A percentile compares a stretch with the other conserved stretches of the same genome.
phyloP scores from a whole-genome alignment of 53 echinoderm and acorn worm genomes.

The Holothuria scabra region DNA sequence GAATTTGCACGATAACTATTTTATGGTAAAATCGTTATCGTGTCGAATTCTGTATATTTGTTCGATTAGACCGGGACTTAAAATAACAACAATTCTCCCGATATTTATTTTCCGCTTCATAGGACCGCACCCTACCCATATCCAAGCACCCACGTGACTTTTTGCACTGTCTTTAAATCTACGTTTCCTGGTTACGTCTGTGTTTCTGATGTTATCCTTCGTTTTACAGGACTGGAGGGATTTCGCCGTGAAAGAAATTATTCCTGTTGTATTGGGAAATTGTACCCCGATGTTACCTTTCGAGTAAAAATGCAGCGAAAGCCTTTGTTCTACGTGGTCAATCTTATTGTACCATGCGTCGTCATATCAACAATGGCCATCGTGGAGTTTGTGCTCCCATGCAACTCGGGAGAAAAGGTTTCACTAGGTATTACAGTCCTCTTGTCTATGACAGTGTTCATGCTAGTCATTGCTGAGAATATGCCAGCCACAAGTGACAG shows the following conservation, averaged over 20 bases:
- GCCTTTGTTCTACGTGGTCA: slow-evolving; percentile 95
- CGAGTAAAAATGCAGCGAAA: slow-evolving; percentile 77
- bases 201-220: too few relatives aligned
- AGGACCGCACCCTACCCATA: too few relatives aligned
- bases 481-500: slow-evolving; percentile 96
- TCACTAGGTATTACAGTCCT: slow-evolving; percentile 97
- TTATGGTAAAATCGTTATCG: too few relatives aligned
- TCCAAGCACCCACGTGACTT: too few relatives aligned
- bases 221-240: too few relatives aligned
- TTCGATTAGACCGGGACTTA: too few relatives aligned
- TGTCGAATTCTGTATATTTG: too few relatives aligned
- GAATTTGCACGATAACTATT: too few relatives aligned
- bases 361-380: slow-evolving; percentile 96
- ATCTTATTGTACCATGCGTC: slow-evolving; percentile 89
- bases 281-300: slow-evolving; percentile 90
- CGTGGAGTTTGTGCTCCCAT: slow-evolving; percentile 94
- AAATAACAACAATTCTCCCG: too few relatives aligned
- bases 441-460: slow-evolving; percentile 94
- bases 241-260: slow-evolving; percentile 61
- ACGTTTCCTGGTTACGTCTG: too few relatives aligned
- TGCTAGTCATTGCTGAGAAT: slow-evolving; percentile 97
- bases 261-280: slow-evolving; percentile 74
- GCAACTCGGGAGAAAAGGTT: slow-evolving; percentile 98
- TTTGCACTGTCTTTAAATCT: too few relatives aligned
- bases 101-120: too few relatives aligned